Percentiles rank a stretch among this genome's conserved stretches.
phyloP scores from a whole-genome alignment of 2,113 vertebrate genomes.

The Triplophysa siluroides region DNA sequence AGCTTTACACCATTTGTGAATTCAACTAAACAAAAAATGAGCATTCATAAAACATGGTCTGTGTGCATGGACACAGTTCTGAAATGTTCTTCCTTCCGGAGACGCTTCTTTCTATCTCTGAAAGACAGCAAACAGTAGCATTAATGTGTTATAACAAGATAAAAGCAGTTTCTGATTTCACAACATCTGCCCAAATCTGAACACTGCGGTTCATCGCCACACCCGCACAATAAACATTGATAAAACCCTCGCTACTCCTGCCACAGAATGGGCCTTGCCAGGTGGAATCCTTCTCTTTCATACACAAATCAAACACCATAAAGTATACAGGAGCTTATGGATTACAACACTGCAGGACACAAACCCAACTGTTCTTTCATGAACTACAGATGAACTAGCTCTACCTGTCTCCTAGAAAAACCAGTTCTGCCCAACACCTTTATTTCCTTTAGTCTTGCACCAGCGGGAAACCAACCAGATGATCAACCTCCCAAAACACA shows the following conservation, averaged over 20 bases:
- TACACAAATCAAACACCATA: not conserved
- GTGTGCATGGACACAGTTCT: not conserved
- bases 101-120: not conserved
- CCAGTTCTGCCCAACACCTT: slow-evolving; percentile 38
- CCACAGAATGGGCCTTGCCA: slow-evolving; percentile 17
- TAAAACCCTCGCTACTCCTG: not conserved
- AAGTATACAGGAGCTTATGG: not conserved
- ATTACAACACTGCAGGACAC: slow-evolving; percentile 1
- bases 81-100: not conserved
- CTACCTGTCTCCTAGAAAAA: slow-evolving; percentile 48
- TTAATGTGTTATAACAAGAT: slow-evolving; percentile 33
- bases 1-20: not conserved
- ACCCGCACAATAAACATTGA: slow-evolving; percentile 33
- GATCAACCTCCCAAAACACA: slow-evolving; percentile 23
- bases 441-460: slow-evolving; percentile 35
- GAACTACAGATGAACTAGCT: slow-evolving; percentile 42
- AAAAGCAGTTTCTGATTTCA: slow-evolving; percentile 42
- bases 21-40: not conserved
- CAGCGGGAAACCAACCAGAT: slow-evolving; percentile 8
- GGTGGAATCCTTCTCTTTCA: slow-evolving; percentile 8
- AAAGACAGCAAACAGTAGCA: not conserved
- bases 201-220: slow-evolving; percentile 21
- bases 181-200: slow-evolving; percentile 38
- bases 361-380: slow-evolving; percentile 8
- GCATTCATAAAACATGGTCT: not conserved